A percentile compares a stretch with the other conserved stretches of the same genome.
phyloP scores from a whole-genome alignment of 2,888 invertebrate genomes.

The Hirtodrosophila confusa region DNA sequence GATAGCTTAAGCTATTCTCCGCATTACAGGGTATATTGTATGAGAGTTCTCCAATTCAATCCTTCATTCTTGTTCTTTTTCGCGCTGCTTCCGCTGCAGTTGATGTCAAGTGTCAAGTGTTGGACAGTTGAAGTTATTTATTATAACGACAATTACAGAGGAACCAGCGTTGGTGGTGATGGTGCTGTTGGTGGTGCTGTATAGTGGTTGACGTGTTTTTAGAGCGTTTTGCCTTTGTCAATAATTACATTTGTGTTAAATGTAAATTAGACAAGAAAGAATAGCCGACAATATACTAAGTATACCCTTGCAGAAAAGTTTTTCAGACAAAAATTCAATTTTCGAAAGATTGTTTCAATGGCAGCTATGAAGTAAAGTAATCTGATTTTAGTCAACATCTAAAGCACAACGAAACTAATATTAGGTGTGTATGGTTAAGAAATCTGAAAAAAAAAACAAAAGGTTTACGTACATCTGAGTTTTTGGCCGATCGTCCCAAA shows the following conservation, averaged over 20 bases:
- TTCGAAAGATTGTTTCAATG: too few species aligned
- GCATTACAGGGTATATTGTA: constrained; percentile 38
- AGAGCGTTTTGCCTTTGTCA: constrained; percentile 59
- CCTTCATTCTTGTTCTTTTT: constrained; percentile 40
- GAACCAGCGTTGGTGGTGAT: constrained; percentile 19
- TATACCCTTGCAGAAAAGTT: too few species aligned
- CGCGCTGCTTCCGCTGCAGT: constrained; percentile 71
- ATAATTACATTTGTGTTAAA: constrained; percentile 77
- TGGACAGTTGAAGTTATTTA: constrained; percentile 82
- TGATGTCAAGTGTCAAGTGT: constrained; percentile 82
- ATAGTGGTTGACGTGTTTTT: constrained; percentile 47
- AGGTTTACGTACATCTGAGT: too few species aligned
- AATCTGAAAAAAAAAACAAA: too few species aligned
- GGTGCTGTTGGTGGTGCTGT: constrained; percentile 16
- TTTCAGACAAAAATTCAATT: too few species aligned
- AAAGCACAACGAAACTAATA: too few species aligned
- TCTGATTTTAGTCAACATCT: too few species aligned
- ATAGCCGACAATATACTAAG: too few species aligned
- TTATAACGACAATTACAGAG: constrained; percentile 79
- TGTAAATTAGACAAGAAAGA: constrained; percentile 64
- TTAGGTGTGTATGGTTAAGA: too few species aligned
- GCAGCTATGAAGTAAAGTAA: too few species aligned
- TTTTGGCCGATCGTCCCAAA: too few species aligned
- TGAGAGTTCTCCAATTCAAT: constrained; percentile 9
- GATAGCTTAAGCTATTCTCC: too few species aligned